Evolutionary conservation across 2,888 invertebrate species (phyloP).

Genomic region (Noctuana brunneofusca): DNA sequence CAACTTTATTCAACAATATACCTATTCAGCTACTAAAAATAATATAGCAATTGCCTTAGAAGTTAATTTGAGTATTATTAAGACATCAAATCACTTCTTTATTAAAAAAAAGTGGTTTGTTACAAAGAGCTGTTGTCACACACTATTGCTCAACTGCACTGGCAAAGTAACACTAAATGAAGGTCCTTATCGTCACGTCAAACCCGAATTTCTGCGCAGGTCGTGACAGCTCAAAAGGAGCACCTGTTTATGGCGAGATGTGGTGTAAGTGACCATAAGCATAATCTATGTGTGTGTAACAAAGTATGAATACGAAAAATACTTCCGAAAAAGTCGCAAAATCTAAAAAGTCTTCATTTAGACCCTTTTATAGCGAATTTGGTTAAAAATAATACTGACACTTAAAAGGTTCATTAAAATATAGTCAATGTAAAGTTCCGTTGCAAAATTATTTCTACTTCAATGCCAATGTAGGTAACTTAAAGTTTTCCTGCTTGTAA

Average conservation of each 20-base stretch:
- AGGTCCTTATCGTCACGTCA: constrained; percentile 10
- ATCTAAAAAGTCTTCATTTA: too few relatives aligned
- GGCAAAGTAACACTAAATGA: background rate
- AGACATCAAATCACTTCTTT: background rate
- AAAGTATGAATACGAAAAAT: background rate
- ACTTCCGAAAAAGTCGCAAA: background rate
- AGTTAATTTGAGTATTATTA: background rate
- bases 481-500: background rate
- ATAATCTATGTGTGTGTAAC: background rate
- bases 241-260: background rate
- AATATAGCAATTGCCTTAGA: background rate
- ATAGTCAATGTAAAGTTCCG: background rate
- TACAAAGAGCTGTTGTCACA: background rate
- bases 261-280: background rate
- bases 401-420: background rate
- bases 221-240: background rate
- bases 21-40: background rate
- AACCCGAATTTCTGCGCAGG: background rate
- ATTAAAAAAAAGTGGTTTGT: background rate
- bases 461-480: background rate
- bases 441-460: background rate
- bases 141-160: background rate
- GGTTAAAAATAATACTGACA: background rate
- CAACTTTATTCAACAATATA: background rate
- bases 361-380: background rate